Evolutionary conservation across 2,888 invertebrate genomes (phyloP).

Genomic region (Luffia ferchaultella): DNA sequence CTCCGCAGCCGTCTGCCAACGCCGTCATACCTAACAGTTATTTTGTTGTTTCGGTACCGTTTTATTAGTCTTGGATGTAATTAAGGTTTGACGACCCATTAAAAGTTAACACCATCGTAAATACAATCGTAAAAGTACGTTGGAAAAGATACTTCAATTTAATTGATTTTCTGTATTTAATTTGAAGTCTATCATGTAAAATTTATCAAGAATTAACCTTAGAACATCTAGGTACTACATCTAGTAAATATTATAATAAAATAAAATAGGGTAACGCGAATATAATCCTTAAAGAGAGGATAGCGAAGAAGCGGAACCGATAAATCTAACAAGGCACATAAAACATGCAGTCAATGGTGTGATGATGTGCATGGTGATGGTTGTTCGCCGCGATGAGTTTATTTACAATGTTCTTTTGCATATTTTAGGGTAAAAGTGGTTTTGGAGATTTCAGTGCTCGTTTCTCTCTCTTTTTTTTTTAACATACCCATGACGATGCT

Average conservation of each 20-base stretch:
- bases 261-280: neutral
- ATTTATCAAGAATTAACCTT: too few species aligned
- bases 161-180: too few species aligned
- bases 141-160: too few species aligned
- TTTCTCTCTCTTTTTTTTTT: too few species aligned
- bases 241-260: neutral
- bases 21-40: slow-evolving; percentile 18
- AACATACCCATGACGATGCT: slow-evolving; percentile 86
- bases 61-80: too few species aligned
- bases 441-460: neutral
- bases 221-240: neutral
- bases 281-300: neutral
- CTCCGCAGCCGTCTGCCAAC: slow-evolving; percentile 85
- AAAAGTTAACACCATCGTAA: too few species aligned
- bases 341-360: neutral
- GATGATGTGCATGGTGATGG: slow-evolving; percentile 54
- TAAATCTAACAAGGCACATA: slow-evolving; percentile 2
- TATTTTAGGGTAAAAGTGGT: neutral
- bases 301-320: neutral
- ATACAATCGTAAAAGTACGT: too few species aligned
- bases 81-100: too few species aligned
- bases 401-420: neutral
- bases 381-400: slow-evolving; percentile 29
- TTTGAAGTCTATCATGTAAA: too few species aligned
- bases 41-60: neutral